Base-by-base conservation (phyloP, 1,140 invertebrate species). In the Lordiphosa collinella region DNA sequence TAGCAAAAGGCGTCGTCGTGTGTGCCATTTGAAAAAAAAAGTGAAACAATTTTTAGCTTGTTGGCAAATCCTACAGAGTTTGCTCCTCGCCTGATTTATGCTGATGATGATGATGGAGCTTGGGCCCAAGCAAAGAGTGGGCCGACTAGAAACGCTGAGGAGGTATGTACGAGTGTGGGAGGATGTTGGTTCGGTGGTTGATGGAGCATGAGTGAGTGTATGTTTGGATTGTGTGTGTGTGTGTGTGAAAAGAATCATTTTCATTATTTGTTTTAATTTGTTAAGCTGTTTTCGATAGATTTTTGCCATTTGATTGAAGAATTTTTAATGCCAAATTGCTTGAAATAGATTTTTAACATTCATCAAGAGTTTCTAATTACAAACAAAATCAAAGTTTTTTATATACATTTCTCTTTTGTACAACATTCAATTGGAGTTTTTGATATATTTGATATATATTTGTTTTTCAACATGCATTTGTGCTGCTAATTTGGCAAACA, bases 51-150 rank as follows among this genome's bases (percentile, higher is more conserved):
- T 36, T 58, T 48, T 41, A 48, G 11, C 13, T 43, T 56, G 49
- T 79, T 60, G 63, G 63, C 73, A 54, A 76, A 63, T 67, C 62
- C 74, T 66, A 65, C 38, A 48, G 69, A 62, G 38, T 40, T 46
- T 51, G 51, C 51, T 65, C 25, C 52, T 68, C 47, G 63, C 71
- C 75, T 82, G 78, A 82, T 84, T 82, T 84, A 82, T 84, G 78
- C 72, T 82, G 78, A 82, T 82, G 78, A 82, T 82, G 78, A 57
- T 47, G 54, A 51, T 43, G 52, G 51, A 41, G 49, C 43, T 57
- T 25, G 13, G 47, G 46, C 46, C 2, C 22, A 36, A 31, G 29
- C 6, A 55, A 44, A 48, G 50, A 50, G 62, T 62, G 35, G 58
- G 51, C 50, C 37, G 52, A 57, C 66, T 63, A 54, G 56, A 65